Evolutionary conservation across 2,888 invertebrate genomes (phyloP).

Genomic region (Exephanes ischioxanthus): DNA sequence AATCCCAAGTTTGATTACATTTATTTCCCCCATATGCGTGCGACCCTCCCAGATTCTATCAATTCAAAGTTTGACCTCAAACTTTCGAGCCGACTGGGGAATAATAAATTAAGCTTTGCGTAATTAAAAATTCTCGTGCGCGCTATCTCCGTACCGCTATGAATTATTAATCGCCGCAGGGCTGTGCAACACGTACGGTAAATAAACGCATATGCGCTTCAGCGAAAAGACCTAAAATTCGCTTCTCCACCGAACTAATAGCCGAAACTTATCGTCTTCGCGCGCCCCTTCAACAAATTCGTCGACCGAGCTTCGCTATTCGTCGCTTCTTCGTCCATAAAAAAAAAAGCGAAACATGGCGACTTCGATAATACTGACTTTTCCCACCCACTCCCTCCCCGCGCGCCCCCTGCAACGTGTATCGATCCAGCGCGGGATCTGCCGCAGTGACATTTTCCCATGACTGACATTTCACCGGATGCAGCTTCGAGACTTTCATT

Average conservation of each 20-base stretch:
- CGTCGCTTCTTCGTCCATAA: neutral
- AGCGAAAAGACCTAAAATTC: neutral
- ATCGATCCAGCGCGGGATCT: conserved; percentile 81
- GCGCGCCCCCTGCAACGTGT: conserved; percentile 72
- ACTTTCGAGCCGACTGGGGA: neutral
- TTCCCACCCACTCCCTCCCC: conserved; percentile 56
- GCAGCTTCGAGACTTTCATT: neutral
- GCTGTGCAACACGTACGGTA: conserved; percentile 18
- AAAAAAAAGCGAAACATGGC: conserved; percentile 69
- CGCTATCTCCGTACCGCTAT: conserved; percentile 64
- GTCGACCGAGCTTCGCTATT: neutral
- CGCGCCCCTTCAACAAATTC: neutral
- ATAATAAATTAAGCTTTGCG: conserved; percentile 43
- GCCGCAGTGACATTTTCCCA: conserved; percentile 76
- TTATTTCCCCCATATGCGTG: neutral
- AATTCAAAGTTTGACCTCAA: conserved; percentile 12
- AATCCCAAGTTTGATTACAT: neutral
- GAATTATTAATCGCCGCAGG: conserved; percentile 73
- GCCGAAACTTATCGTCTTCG: neutral
- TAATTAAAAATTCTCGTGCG: conserved; percentile 62
- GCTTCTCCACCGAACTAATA: neutral
- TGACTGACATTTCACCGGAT: neutral
- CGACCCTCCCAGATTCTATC: neutral
- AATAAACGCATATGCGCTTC: conserved; percentile 8
- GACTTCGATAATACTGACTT: conserved; percentile 44